Conservation (phyloP, 2,113 vertebrate species). For the Chauna torquata region DNA sequence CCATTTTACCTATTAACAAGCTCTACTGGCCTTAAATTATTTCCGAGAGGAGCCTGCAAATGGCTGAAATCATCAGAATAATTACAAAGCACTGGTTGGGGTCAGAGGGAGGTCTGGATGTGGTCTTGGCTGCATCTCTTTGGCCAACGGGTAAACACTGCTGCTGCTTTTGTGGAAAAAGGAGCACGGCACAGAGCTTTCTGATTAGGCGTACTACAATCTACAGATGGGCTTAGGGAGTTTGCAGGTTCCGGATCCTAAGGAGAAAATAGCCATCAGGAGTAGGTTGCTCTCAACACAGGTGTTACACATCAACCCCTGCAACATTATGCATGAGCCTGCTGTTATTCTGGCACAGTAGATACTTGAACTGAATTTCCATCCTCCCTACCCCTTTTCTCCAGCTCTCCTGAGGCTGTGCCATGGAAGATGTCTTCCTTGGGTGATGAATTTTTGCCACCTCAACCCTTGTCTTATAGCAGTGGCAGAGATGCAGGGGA, state of each 20-base stretch:
- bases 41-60: slow-evolving; percentile 50
- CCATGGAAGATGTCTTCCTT: background rate
- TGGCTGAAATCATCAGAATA: slow-evolving; percentile 45
- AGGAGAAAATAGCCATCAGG: background rate
- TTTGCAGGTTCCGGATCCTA: background rate
- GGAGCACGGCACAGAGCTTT: background rate
- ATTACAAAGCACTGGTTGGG: background rate
- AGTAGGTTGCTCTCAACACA: background rate
- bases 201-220: background rate
- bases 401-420: background rate
- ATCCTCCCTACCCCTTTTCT: background rate
- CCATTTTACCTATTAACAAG: slow-evolving; percentile 69
- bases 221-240: background rate
- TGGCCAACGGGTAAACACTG: background rate
- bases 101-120: background rate
- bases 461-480: background rate
- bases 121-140: background rate
- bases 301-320: background rate
- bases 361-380: background rate
- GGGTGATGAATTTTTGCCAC: background rate
- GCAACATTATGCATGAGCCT: background rate
- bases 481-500: background rate
- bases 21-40: slow-evolving; percentile 61
- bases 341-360: background rate
- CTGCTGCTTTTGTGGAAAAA: background rate